Base-by-base conservation (phyloP, 2,888 invertebrate genomes). In the Antitype chi region DNA sequence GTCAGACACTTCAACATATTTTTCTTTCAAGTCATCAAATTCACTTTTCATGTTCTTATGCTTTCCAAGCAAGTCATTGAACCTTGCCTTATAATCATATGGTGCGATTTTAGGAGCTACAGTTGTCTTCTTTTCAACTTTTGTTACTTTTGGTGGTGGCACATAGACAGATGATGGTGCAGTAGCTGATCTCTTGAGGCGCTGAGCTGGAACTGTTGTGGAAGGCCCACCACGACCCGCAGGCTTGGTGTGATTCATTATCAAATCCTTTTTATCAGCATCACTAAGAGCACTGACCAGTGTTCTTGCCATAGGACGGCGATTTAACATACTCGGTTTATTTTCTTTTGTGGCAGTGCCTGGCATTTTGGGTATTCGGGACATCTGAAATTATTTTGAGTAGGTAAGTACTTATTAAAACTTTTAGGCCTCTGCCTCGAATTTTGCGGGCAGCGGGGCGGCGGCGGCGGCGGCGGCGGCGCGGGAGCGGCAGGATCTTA, bases 41-140 rank as follows among this genome's bases (percentile, higher is more conserved):
- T 97, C 97, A 70, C 92, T 93, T 88, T 97, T 97, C 20, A 97
- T 92, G 0, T 87, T 90, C 83, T 97, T 97, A 84, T 97, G 96
- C 91, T 98, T 97, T 78, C 97, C 97, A 25, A 96, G 91, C 70
- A 98, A 94, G 86, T 97, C 97, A 89, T 97, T 95, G 84, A 97
- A 97, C 70, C 98, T 97, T 49, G 97, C 97, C 92, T 98, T 97
- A 83, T 97, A 97, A 89, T 98, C 98, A 92, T 98, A 97, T 0
- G 97, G 96, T 13, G 97, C 96, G 69, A 97, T 97, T 81, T 97
- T 97, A 73, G 97, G 97, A 6, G 96, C 96, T 32, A 93, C 94
- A 67, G 91, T 92, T n/a, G 89, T 88, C 85, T 96, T 97, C 76
- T 92, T 94, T 81, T 95, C 95, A 9, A 96, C 89, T 91, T 95